Base-by-base conservation (phyloP, 2,888 invertebrate genomes). In the Gisinianus flammeolus region DNA sequence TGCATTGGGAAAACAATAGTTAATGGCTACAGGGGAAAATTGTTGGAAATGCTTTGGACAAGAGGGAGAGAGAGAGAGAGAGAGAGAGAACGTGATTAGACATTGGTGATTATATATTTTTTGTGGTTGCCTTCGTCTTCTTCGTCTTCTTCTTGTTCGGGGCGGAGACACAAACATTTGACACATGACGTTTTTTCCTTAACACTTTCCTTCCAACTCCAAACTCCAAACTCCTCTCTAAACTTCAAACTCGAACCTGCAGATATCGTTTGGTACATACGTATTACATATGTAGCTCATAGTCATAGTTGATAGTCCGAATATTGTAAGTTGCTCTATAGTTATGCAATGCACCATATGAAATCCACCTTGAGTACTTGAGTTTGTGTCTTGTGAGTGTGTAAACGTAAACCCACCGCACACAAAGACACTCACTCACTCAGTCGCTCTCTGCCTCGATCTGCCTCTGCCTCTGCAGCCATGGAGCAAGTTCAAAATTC, bases 101-200 rank as follows among this genome's bases (percentile, higher is more conserved):
- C 62, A 62, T 62, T 62, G 62, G 62, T 62, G 62, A 62, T 62
- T 62, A 62, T 26, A 16, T 62, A 62, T 62, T 62, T 62, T 62
- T 62, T 62, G 62, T 62, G 62, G 62, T 62, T 62, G 26, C 62
- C 62, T 62, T 62, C 6, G 1, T 58, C 62, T 62, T 44, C 44
- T 44, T 44, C 6, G 19, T 44, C 44, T 44, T 44, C 44, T 44
- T 6, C 44, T 44, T 44, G 44, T 44, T 62, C 62, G 26, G 62
- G 62, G 62, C 62, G 62, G 62, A 62, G 62, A 62, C 62, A 62
- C 62, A 62, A 62, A 62, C 26, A 62, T 62, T 62, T 62, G 62
- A 62, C 62, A 62, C 62, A 26, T 62, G 54, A 54, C 54, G 16
- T 54, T 54, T 54, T 54, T 54, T 44, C 54, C 54, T 62, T 24